Evolutionary conservation across 2,888 invertebrate species (phyloP).

Genomic region (Lagria hirta): DNA sequence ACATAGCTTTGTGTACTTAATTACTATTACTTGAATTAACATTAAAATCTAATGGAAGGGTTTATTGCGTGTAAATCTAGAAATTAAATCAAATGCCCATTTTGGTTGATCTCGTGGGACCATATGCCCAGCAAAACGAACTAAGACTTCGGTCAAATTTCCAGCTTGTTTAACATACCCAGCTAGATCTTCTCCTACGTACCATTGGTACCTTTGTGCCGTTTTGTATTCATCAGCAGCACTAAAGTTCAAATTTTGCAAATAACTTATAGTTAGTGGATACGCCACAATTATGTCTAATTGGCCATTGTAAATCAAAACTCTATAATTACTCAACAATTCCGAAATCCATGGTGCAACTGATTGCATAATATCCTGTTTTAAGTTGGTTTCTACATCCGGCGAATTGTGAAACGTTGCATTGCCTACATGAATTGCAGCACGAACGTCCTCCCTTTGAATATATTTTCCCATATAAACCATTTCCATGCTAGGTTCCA

Average conservation of each 20-base stretch:
- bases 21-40: too few relatives aligned
- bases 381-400: slow-evolving; percentile 70
- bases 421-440: slow-evolving; percentile 83
- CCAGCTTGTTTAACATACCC: slow-evolving; percentile 75
- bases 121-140: slow-evolving; percentile 81
- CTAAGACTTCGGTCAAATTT: slow-evolving; percentile 71
- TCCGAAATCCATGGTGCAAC: slow-evolving; percentile 73
- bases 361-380: slow-evolving; percentile 78
- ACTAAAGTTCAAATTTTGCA: slow-evolving; percentile 70
- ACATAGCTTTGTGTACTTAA: too few relatives aligned
- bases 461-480: slow-evolving; percentile 64
- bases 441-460: slow-evolving; percentile 64
- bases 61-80: slow-evolving; percentile 60
- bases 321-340: slow-evolving; percentile 66
- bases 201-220: slow-evolving; percentile 70
- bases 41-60: slow-evolving; percentile 37
- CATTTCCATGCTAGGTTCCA: slow-evolving; percentile 56
- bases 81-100: slow-evolving; percentile 74
- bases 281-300: slow-evolving; percentile 90
- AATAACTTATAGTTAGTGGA: slow-evolving; percentile 78
- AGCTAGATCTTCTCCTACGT: slow-evolving; percentile 67
- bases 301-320: slow-evolving; percentile 87
- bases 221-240: slow-evolving; percentile 66
- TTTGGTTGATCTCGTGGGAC: slow-evolving; percentile 78
- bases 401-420: slow-evolving; percentile 62